phyloP scores from a whole-genome alignment of 2,113 vertebrate genomes.

The Stigmatopora argus region DNA sequence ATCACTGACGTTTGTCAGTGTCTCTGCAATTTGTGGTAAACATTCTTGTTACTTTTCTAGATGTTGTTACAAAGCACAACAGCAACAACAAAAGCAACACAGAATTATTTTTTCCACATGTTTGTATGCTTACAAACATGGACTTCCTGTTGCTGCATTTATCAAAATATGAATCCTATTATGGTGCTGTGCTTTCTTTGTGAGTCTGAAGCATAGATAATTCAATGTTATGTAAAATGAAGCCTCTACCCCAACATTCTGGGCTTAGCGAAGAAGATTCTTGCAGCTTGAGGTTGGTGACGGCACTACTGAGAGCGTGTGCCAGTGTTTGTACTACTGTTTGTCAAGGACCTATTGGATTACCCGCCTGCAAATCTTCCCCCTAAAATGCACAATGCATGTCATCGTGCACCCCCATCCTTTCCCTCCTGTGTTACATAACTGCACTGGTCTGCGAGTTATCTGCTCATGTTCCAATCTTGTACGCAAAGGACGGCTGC shows the following conservation, averaged over 20 bases:
- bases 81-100: neutral
- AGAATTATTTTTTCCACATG: no score
- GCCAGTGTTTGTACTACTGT: conserved; percentile 14
- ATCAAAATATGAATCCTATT: conserved; percentile 18
- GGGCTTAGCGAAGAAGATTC: conserved; percentile 40
- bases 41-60: conserved; percentile 4
- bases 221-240: conserved; percentile 41
- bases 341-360: conserved; percentile 31
- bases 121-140: neutral
- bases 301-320: neutral
- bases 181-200: conserved; percentile 27
- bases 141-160: conserved; percentile 6
- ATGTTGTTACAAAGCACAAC: conserved; percentile 5
- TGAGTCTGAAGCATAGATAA: conserved; percentile 42
- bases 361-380: conserved; percentile 34
- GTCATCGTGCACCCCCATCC: conserved; percentile 5
- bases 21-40: conserved; percentile 22
- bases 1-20: conserved; percentile 15
- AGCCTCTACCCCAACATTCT: conserved; percentile 26
- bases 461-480: conserved; percentile 7
- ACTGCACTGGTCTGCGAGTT: conserved; percentile 4
- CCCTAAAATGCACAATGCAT: conserved; percentile 15
- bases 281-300: conserved; percentile 9
- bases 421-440: conserved; percentile 34
- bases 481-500: conserved; percentile 1